Conservation (phyloP, 2,113 vertebrate genomes). For the Actenoides hombroni region DNA sequence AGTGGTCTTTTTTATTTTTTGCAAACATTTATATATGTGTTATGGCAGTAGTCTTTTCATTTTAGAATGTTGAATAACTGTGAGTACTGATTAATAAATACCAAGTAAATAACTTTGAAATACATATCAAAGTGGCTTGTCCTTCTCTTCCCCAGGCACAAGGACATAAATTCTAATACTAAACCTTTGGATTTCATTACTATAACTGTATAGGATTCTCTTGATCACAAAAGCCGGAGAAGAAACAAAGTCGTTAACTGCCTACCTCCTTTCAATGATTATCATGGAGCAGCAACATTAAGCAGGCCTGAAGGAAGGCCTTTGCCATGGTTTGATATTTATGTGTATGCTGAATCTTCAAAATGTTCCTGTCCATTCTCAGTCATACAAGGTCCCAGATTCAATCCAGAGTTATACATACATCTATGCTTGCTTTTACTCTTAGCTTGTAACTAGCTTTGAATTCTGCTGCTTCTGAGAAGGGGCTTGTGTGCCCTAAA, state of each 20-base stretch:
- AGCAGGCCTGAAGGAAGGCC: not conserved
- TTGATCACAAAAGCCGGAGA: not conserved
- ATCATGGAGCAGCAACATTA: not conserved
- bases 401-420: not conserved
- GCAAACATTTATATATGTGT: not conserved
- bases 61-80: not conserved
- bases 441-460: not conserved
- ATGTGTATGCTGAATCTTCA: not conserved
- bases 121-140: not conserved
- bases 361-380: not conserved
- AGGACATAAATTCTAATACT: not conserved
- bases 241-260: not conserved
- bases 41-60: not conserved
- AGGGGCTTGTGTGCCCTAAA: not conserved
- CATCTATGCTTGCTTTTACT: not conserved
- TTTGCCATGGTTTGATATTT: not conserved
- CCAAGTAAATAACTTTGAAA: not conserved
- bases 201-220: not conserved
- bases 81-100: not conserved
- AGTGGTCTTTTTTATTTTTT: not conserved
- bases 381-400: not conserved
- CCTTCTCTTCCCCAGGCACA: not conserved
- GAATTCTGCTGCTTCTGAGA: not conserved
- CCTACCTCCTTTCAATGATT: not conserved
- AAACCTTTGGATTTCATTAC: not conserved